Evolutionary conservation across 2,888 invertebrate species (phyloP), one percentile per base, ranked within the genome.

Genomic region (Aromia moschata): DNA sequence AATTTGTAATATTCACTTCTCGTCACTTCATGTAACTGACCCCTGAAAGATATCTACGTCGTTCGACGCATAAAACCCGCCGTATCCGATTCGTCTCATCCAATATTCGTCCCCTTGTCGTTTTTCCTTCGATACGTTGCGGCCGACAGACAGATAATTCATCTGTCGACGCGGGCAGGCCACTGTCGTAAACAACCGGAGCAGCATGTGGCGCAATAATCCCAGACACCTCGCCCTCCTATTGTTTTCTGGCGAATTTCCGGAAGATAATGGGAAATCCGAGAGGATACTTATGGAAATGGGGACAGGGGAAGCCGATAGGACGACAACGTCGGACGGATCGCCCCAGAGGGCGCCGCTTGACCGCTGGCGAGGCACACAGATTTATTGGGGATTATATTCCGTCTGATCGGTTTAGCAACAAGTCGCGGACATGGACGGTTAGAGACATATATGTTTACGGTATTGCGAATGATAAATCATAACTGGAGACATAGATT

Each of bases 261-360:
- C 64, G 56, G 64, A 40, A 25, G 61, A 58, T 64, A 64, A 64
- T 60, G 51, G 64, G 58, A 58, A 61, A 61, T 64, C 58, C 58
- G 51, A 55, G 52, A 56, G 58, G 64, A 64, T 58, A 61, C 58
- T 64, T 60, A 64, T 60, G 64, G 64, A 64, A 64, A 64, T 64
- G 54, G 36, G 43, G n/a, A 61, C 49, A 36, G 56, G 56, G 58
- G 30, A 56, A 56, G 36, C 43, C 45, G 52, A 46, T 57, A 56
- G 51, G 45, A 52, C 33, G 37, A 12, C 41, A 43, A 52, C 33
- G 37, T 15, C 41, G 46, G 49, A 56, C 49, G 58, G 58, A 60
- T 56, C 31, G 56, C 40, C 55, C 64, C 56, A 45, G 17, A 49
- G 64, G 64, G 60, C 44, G 58, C 58, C 54, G 56, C 58, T 61